Evolutionary conservation across 2,113 vertebrate species (phyloP).

Genomic region (Polyodon spathula): DNA sequence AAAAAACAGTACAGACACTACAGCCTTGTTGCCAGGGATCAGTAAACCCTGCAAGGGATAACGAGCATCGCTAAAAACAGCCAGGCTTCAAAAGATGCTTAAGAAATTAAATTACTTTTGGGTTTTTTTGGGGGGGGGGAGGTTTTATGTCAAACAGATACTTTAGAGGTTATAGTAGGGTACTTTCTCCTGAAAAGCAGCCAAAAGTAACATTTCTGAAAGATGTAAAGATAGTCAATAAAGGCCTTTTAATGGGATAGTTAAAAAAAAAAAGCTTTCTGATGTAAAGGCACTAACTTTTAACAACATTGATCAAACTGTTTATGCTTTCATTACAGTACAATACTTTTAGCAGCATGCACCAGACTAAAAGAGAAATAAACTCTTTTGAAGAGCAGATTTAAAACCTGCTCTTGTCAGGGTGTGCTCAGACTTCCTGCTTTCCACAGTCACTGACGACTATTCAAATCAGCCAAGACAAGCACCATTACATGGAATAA

Average conservation of each 20-base stretch:
- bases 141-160: slow-evolving; percentile 46
- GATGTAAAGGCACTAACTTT: slow-evolving; percentile 92
- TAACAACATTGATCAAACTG: slow-evolving; percentile 94
- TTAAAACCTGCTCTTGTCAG: slow-evolving; percentile 25
- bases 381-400: slow-evolving; percentile 38
- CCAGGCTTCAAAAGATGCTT: slow-evolving; percentile 36
- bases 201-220: slow-evolving; percentile 74
- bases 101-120: slow-evolving; percentile 35
- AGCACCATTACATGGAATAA: no score
- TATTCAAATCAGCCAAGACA: neutral
- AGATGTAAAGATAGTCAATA: slow-evolving; percentile 85
- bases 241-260: slow-evolving; percentile 83
- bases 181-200: slow-evolving; percentile 35
- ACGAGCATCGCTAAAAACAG: no score
- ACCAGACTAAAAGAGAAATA: slow-evolving; percentile 78
- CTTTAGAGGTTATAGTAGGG: slow-evolving; percentile 36
- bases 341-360: slow-evolving; percentile 86
- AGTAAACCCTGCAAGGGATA: no score
- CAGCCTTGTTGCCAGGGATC: no score
- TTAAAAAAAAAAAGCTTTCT: slow-evolving; percentile 84
- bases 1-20: no score
- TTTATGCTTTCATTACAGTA: slow-evolving; percentile 87
- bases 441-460: slow-evolving; percentile 10
- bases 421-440: slow-evolving; percentile 10
- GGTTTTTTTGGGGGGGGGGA: no score